Evolutionary conservation across 1,140 invertebrate species (phyloP), one percentile per base, ranked within the genome.

Genomic region (Calliopsis andreniformis): DNA sequence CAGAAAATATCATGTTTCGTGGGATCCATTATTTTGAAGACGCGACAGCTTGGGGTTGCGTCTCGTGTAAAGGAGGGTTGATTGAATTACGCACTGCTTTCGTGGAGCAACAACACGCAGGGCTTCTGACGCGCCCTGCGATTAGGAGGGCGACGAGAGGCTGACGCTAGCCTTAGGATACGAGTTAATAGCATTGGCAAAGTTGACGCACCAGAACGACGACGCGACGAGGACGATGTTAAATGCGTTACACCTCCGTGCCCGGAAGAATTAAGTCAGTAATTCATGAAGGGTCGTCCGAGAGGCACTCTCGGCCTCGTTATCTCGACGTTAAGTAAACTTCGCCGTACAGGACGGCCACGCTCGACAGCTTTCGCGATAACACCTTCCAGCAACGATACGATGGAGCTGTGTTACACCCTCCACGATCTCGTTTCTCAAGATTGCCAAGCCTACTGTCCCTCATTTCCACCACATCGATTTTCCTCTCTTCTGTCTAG

Each of bases 231-330:
- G 43, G 16, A 64, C 64, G 55, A 78, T 51, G 69, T 80, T 81
- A 70, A 83, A 70, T 62, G 70, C 70, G 67, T 80, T 78, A 62
- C 53, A 72, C 55, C 47, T 63, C 49, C 59, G 55, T 69, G 69
- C 79, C 58, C 53, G 63, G 70, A 78, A 78, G 79, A 83, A 80
- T 83, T 78, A 81, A 83, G 69, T 73, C 59, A 49, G 68, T 83
- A 71, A 76, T 78, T 78, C 79, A 70, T 51, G 64, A 77, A 78
- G 72, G 80, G 63, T 62, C 77, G 67, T 79, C 78, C 56, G 53
- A 79, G 59, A 73, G 39, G 42, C 32, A 76, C 72, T 68, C 64
- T 58, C 64, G 39, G 63, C 53, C 72, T 76, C 62, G 64, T 76
- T 68, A 76, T 78, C 70, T 59, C 35, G 53, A 53, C 70, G 42